Percentiles rank a stretch among this genome's conserved stretches.
Conservation (phyloP, 2,888 invertebrate species). For the Drosophila mercatorum region DNA sequence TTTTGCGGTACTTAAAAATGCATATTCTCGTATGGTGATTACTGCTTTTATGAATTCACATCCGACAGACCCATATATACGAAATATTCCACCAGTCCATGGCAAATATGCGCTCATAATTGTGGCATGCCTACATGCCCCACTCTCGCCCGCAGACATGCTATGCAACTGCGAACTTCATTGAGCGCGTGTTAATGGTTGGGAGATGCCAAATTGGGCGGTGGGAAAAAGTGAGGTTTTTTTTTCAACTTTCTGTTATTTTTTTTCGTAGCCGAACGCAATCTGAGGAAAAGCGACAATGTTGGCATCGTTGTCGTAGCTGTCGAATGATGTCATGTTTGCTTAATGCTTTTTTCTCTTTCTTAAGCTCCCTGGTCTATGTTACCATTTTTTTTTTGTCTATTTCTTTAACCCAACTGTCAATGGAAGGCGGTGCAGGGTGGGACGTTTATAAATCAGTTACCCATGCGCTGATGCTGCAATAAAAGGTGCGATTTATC, state of each 20-base stretch:
- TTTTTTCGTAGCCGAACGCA: constrained; percentile 22
- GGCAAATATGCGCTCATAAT: constrained; percentile 60
- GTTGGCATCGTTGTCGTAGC: constrained; percentile 53
- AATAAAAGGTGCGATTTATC: constrained; percentile 81
- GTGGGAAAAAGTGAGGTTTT: constrained; percentile 2
- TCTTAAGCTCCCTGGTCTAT: constrained; percentile 5
- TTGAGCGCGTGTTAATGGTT: constrained; percentile 32
- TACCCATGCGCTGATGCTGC: constrained; percentile 79
- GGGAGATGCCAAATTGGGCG: constrained; percentile 19
- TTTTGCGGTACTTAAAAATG: constrained; percentile 2
- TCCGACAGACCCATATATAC: constrained; percentile 24
- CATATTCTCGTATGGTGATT: constrained; percentile 25
- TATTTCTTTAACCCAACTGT: constrained; percentile 35
- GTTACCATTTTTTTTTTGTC: constrained; percentile 37
- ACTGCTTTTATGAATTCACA: constrained; percentile 37
- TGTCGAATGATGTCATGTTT: constrained; percentile 76
- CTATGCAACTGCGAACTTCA: constrained; percentile 25
- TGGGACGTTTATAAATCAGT: constrained; percentile 70
- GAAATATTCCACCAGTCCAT: constrained; percentile 47
- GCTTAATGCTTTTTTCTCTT: constrained; percentile 32
- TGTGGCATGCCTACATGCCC: constrained; percentile 32
- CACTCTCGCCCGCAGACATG: background rate
- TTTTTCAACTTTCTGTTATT: constrained; percentile 15
- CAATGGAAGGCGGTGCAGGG: background rate
- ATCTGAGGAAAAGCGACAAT: constrained; percentile 65